Evolutionary conservation across 2,888 invertebrate species (phyloP).

Genomic region (Patella pellucida): DNA sequence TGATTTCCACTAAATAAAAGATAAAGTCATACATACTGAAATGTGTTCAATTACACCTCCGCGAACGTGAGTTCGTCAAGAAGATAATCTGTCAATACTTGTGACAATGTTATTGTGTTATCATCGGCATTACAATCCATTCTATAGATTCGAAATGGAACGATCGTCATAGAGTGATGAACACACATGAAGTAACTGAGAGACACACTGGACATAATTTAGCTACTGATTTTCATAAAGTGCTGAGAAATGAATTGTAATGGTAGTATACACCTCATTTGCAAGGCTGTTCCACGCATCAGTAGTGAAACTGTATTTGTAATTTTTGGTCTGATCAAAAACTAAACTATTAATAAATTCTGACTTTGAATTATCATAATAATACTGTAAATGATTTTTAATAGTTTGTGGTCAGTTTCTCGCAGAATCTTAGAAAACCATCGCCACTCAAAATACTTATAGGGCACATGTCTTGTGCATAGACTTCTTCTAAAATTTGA

Average conservation of each 20-base stretch:
- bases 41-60: neutral
- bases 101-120: neutral
- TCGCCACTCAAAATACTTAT: neutral
- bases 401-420: neutral
- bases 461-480: neutral
- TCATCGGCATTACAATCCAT: neutral
- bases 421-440: neutral
- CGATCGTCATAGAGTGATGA: neutral
- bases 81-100: neutral
- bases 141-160: neutral
- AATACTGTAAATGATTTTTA: neutral
- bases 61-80: neutral
- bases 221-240: neutral
- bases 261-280: neutral
- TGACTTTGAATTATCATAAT: neutral
- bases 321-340: neutral
- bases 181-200: neutral
- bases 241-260: neutral
- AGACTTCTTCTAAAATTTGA: neutral
- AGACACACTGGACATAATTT: neutral
- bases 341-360: neutral
- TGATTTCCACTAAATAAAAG: neutral
- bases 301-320: neutral
- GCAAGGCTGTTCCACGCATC: neutral
- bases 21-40: neutral